Evolutionary conservation across 2,113 vertebrate species (phyloP).

Genomic region (Cettia cetti): DNA sequence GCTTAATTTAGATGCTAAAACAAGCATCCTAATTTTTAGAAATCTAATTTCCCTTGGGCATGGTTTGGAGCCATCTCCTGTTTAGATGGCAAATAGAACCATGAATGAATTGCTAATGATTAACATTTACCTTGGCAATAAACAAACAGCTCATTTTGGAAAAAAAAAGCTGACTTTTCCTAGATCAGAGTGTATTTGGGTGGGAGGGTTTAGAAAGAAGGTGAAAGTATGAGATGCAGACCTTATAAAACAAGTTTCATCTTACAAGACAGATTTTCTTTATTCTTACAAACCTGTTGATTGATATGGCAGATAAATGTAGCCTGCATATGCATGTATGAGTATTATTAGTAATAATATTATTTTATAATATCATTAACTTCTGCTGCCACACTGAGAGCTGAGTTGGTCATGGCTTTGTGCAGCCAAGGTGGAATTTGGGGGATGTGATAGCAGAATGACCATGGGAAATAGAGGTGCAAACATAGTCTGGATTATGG

Average conservation of each 20-base stretch:
- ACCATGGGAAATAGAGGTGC: not conserved
- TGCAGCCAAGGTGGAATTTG: not conserved
- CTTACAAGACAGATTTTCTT: not conserved
- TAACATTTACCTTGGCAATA: not conserved
- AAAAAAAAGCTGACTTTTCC: not conserved
- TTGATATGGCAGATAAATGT: not conserved
- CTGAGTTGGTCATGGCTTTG: not conserved
- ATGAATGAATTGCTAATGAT: constrained; percentile 21
- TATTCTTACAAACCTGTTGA: not conserved
- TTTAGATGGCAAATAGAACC: not conserved
- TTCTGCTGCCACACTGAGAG: not conserved
- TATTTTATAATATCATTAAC: too few relatives aligned
- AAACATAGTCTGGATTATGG: not conserved
- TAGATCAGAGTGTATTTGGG: not conserved
- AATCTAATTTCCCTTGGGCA: not conserved
- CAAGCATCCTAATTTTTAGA: not conserved
- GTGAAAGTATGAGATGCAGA: not conserved
- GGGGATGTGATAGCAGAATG: not conserved
- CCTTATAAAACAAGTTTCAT: not conserved
- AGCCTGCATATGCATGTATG: not conserved
- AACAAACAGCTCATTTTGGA: not conserved
- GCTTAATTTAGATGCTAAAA: not conserved
- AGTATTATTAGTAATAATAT: not conserved
- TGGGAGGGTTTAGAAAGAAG: not conserved
- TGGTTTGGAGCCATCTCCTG: not conserved